Percentiles rank a stretch among this genome's conserved stretches.
These are phyloP conservation scores for Unio pictorum DNA, from an alignment of 2,888 invertebrate genomes.

Conservation along the genomic window DNA sequence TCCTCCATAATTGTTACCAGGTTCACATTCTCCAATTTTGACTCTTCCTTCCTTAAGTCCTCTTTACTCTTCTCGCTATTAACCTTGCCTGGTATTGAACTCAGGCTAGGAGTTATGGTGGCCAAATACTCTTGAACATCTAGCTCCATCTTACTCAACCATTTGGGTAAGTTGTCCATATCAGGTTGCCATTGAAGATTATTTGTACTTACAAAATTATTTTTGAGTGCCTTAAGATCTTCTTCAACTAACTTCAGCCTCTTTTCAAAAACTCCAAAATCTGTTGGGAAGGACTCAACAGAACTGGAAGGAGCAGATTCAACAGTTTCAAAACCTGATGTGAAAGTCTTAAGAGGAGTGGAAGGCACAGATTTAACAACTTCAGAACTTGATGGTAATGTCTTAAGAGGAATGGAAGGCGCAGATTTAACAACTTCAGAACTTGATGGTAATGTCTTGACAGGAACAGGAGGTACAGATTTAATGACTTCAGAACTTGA, in stretches of 20 bases:
- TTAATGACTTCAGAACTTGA: too few species aligned
- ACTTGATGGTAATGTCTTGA: too few species aligned
- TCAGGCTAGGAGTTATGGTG: slow-evolving; percentile 1
- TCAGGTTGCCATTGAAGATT: slow-evolving; percentile 27
- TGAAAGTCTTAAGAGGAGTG: too few species aligned
- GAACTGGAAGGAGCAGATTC: not conserved
- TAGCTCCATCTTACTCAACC: slow-evolving; percentile 38
- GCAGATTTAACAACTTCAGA: too few species aligned
- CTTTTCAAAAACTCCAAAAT: slow-evolving; percentile 15
- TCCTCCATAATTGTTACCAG: too few species aligned
- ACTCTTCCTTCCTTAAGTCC: slow-evolving; percentile 6
- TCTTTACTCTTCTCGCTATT: slow-evolving; percentile 12
- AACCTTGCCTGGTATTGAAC: slow-evolving; percentile 8
- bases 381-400: too few species aligned
- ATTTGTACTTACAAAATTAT: slow-evolving; percentile 4
- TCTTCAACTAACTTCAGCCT: slow-evolving; percentile 39
- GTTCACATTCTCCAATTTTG: slow-evolving; percentile 13
- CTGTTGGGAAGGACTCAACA: slow-evolving; percentile 4
- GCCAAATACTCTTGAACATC: slow-evolving; percentile 19
- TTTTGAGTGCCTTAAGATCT: slow-evolving; percentile 35
- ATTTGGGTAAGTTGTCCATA: slow-evolving; percentile 30
- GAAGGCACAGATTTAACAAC: too few species aligned
- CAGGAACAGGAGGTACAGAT: too few species aligned
- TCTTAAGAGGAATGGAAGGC: too few species aligned
- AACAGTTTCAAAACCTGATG: not conserved